Conservation (phyloP, 2,797 vertebrate species). For the Hippoglossus hippoglossus region DNA sequence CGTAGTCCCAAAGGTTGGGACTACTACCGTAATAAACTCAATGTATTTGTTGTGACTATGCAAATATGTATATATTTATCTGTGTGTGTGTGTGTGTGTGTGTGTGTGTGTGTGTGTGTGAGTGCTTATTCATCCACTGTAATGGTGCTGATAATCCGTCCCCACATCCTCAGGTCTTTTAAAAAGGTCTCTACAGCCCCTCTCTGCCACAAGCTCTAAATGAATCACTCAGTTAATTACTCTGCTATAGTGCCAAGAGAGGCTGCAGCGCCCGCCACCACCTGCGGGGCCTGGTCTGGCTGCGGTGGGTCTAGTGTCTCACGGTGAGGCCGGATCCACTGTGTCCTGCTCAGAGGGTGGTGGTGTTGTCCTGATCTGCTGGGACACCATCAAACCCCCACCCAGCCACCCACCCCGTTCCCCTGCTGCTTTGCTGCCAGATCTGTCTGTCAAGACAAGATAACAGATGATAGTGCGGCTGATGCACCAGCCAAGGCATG, state of each 20-base stretch:
- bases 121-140: conserved; percentile 17
- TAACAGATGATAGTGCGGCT: conserved; percentile 54
- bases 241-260: conserved; percentile 25
- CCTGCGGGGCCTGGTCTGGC: conserved; percentile 38
- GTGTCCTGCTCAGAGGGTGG: conserved; percentile 51
- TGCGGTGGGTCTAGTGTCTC: conserved; percentile 40
- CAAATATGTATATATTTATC: too few relatives aligned
- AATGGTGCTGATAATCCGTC: conserved; percentile 26
- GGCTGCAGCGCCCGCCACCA: conserved; percentile 13
- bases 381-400: conserved; percentile 2
- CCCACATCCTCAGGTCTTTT: conserved; percentile 28
- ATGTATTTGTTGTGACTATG: too few relatives aligned
- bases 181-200: conserved; percentile 45
- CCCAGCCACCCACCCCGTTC: not conserved
- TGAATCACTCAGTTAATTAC: conserved; percentile 69
- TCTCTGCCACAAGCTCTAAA: conserved; percentile 43
- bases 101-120: not conserved
- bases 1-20: too few relatives aligned
- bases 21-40: too few relatives aligned
- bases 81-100: too few relatives aligned
- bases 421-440: conserved; percentile 42
- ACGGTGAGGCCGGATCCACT: conserved; percentile 33
- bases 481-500: conserved; percentile 38
- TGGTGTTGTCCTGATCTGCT: conserved; percentile 46
- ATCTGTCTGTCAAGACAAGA: conserved; percentile 57